Percentiles rank a stretch among this genome's conserved stretches.
These are phyloP conservation scores for Papilio helenus DNA, from an alignment of 1,140 invertebrate genomes.

Conservation along the genomic window DNA sequence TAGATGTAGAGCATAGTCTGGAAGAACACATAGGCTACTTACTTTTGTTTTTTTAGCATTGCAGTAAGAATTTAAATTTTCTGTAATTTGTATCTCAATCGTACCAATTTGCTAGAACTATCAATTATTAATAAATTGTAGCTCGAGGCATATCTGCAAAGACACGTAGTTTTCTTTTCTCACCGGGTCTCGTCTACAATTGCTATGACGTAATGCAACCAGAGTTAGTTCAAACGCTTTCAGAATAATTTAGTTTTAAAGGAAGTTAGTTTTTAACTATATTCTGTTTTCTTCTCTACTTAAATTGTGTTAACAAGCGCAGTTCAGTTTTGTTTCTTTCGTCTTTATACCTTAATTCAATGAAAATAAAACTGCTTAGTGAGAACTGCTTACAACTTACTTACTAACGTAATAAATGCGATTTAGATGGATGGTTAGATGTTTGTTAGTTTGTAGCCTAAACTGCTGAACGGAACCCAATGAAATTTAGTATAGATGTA, in stretches of 20 bases:
- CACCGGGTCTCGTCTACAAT: constrained; percentile 6
- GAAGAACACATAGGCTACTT: no score
- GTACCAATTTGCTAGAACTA: neutral
- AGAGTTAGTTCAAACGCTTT: constrained; percentile 17
- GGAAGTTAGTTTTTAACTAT: neutral
- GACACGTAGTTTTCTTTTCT: constrained; percentile 8
- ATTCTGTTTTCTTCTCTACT: neutral
- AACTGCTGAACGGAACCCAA: no score
- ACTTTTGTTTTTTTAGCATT: no score
- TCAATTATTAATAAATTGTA: constrained; percentile 5
- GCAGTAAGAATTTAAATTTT: neutral
- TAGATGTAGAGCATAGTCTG: no score
- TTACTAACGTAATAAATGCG: no score
- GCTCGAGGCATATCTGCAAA: constrained; percentile 1
- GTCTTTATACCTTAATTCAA: neutral
- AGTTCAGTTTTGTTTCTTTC: neutral
- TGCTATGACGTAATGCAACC: neutral
- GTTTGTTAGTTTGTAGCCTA: no score
- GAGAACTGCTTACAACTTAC: no score
- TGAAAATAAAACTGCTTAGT: neutral
- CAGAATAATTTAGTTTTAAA: constrained; percentile 20
- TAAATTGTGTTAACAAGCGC: neutral
- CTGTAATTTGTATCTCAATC: neutral
- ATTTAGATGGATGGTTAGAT: no score
- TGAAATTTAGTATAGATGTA: no score